Evolutionary conservation across 2,888 invertebrate species (phyloP).

Genomic region (Nomada goodeniana): DNA sequence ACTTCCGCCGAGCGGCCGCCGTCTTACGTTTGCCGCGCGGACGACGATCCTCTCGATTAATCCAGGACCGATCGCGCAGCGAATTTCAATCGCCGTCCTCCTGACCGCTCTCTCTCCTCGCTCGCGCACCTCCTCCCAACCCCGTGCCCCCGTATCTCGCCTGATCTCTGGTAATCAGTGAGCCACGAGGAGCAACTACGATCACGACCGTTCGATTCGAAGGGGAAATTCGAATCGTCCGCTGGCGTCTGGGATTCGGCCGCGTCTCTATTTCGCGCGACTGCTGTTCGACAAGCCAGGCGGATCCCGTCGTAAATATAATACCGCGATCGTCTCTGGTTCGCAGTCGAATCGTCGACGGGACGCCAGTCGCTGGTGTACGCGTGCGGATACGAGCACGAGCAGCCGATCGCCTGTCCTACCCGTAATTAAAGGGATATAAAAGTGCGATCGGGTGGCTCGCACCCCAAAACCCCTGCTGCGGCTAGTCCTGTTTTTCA

Average conservation of each 20-base stretch:
- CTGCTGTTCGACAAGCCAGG: neutral
- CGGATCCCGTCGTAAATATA: neutral
- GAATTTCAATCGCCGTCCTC: constrained; percentile 32
- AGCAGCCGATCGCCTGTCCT: neutral
- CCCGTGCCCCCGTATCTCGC: neutral
- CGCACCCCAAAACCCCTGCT: constrained; percentile 24
- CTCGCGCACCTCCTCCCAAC: neutral
- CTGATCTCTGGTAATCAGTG: neutral
- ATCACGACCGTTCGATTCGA: too few relatives aligned
- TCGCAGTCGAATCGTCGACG: too few relatives aligned
- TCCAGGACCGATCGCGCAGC: constrained; percentile 25
- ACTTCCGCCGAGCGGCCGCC: constrained; percentile 21
- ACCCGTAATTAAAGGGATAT: neutral
- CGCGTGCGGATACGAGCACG: too few relatives aligned
- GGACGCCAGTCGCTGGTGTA: constrained; percentile 23
- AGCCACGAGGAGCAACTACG: neutral
- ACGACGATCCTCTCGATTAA: constrained; percentile 37
- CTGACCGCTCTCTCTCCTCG: neutral
- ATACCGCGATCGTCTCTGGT: neutral
- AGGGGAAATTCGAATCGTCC: too few relatives aligned
- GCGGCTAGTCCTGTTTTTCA: constrained; percentile 54
- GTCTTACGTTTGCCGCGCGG: constrained; percentile 20
- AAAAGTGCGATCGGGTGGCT: constrained; percentile 63
- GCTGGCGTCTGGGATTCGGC: too few relatives aligned
- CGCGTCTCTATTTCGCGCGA: too few relatives aligned